Conservation (phyloP, 2,113 vertebrate species). For the Calonectris borealis region DNA sequence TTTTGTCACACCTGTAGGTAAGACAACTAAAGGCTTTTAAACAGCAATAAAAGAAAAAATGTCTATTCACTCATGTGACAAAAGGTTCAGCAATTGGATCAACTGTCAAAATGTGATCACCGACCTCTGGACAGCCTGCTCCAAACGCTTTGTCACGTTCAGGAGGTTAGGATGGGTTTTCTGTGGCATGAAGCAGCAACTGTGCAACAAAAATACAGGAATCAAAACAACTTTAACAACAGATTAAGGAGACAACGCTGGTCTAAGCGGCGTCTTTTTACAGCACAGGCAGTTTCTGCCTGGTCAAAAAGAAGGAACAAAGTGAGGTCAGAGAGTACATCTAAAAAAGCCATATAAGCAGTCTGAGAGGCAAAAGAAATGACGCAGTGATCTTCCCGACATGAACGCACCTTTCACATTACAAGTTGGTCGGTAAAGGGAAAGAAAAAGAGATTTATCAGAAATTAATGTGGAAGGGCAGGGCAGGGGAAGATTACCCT, state of each 20-base stretch:
- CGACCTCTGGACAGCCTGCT: not conserved
- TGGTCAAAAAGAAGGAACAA: not conserved
- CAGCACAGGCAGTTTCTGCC: not conserved
- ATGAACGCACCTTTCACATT: not conserved
- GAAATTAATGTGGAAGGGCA: not conserved
- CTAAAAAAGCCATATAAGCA: not conserved
- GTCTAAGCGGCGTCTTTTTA: not conserved
- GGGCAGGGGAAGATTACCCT: not conserved
- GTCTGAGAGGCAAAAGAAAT: not conserved
- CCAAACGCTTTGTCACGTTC: not conserved
- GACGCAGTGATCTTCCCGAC: fast-evolving
- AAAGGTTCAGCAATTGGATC: not conserved
- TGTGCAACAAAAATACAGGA: not conserved
- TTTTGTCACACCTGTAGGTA: not conserved
- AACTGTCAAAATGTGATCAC: not conserved
- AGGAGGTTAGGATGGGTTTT: no score
- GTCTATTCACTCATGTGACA: not conserved
- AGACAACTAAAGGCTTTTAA: not conserved
- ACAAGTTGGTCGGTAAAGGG: not conserved
- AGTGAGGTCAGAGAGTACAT: not conserved
- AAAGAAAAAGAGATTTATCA: not conserved
- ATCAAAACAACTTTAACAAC: not conserved
- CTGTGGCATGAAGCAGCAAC: not conserved
- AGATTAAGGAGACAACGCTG: not conserved
- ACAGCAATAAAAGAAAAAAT: not conserved